Conservation (phyloP, 2,113 vertebrate genomes). For the Choloepus hoffmanni region DNA sequence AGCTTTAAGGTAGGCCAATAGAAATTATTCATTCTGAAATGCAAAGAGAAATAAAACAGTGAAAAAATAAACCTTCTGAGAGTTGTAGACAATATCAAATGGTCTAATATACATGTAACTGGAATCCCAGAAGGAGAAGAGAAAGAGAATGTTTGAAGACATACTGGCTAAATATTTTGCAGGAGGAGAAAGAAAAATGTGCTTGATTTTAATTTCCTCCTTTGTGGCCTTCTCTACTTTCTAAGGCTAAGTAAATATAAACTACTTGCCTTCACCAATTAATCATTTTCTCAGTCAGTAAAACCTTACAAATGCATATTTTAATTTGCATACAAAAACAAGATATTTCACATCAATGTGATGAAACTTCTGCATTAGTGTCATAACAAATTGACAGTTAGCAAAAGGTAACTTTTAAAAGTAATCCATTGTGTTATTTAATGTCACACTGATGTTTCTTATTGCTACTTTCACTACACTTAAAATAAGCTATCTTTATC, state of each 20-base stretch:
- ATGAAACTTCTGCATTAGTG: background rate
- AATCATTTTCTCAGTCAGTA: background rate
- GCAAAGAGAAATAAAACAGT: background rate
- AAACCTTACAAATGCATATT: background rate
- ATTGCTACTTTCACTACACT: background rate
- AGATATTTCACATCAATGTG: background rate
- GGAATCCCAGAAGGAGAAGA: background rate
- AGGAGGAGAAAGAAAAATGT: background rate
- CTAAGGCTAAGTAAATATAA: no score
- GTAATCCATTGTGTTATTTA: background rate
- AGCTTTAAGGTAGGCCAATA: background rate
- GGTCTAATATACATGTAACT: background rate
- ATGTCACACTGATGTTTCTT: no score
- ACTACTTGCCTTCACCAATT: background rate
- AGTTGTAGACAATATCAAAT: background rate
- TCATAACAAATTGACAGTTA: background rate
- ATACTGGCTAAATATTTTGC: background rate
- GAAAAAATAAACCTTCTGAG: background rate
- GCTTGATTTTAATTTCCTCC: background rate
- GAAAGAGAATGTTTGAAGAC: background rate
- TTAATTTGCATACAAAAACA: background rate
- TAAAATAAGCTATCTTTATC: background rate
- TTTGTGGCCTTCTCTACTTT: background rate
- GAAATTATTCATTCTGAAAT: background rate
- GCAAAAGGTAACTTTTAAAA: background rate